Percentiles rank a stretch among this genome's conserved stretches.
phyloP scores from a whole-genome alignment of 2,888 invertebrate genomes.

The Meiosimyza decipiens region DNA sequence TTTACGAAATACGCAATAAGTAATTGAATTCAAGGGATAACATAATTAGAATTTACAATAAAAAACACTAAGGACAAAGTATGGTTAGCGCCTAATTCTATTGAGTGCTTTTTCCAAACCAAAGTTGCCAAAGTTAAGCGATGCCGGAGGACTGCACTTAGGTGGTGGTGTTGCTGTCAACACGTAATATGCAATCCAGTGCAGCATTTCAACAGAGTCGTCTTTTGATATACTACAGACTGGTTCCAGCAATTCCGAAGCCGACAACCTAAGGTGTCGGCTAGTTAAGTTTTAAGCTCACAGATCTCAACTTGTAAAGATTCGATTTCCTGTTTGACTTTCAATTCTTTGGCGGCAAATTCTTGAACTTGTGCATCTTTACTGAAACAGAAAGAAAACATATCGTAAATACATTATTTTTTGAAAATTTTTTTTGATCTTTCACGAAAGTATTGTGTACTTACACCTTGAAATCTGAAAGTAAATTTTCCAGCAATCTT shows the following conservation, averaged over 20 bases:
- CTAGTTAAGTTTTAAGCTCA: conserved; percentile 51
- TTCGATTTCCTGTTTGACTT: conserved; percentile 49
- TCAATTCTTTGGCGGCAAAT: conserved; percentile 40
- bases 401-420: background rate
- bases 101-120: conserved; percentile 44
- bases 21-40: background rate
- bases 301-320: conserved; percentile 43
- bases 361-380: conserved; percentile 46
- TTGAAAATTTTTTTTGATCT: too few relatives aligned
- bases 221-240: conserved; percentile 49
- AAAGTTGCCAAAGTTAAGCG: conserved; percentile 36
- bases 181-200: conserved; percentile 56
- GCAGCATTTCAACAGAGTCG: conserved; percentile 55
- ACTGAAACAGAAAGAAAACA: conserved; percentile 36
- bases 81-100: conserved; percentile 43
- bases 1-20: conserved; percentile 18
- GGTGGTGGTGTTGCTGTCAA: conserved; percentile 59
- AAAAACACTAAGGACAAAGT: background rate
- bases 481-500: conserved; percentile 40
- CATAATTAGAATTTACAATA: conserved; percentile 1
- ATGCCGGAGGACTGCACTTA: conserved; percentile 30
- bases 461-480: conserved; percentile 45
- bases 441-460: conserved; percentile 18
- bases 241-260: conserved; percentile 52
- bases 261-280: conserved; percentile 54